phyloP scores from a whole-genome alignment of 2,797 vertebrate species.

The Morus bassanus region DNA sequence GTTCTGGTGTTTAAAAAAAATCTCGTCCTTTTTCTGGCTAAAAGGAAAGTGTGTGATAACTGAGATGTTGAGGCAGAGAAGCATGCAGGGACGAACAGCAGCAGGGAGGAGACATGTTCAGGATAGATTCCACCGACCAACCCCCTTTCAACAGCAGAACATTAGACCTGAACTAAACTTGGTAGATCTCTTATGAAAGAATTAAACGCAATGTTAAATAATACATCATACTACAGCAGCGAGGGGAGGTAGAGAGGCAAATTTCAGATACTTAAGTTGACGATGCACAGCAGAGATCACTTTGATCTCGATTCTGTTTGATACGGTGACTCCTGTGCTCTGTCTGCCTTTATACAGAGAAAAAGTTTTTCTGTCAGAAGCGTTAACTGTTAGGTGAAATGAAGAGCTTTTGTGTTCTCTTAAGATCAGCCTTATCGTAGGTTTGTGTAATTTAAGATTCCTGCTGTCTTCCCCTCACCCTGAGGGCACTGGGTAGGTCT shows the following conservation, averaged over 20 bases:
- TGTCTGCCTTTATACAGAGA: neutral
- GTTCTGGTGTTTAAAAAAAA: neutral
- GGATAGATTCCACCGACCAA: neutral
- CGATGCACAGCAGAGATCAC: neutral
- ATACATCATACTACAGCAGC: neutral
- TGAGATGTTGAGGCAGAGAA: neutral
- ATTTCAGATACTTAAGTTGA: neutral
- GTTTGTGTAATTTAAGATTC: neutral
- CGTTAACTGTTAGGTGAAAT: neutral
- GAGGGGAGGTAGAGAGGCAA: neutral
- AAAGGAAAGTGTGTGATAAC: neutral
- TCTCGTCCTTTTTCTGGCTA: neutral
- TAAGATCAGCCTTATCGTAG: neutral
- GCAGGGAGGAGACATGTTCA: neutral
- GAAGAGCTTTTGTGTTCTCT: neutral
- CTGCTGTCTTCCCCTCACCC: neutral
- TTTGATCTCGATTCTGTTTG: neutral
- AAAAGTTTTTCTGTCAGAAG: neutral
- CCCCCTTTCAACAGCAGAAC: neutral
- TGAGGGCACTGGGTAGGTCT: neutral
- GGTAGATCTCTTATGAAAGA: neutral
- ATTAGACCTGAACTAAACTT: neutral
- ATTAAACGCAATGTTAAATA: neutral
- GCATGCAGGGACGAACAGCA: neutral
- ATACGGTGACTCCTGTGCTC: neutral